Base-by-base conservation (phyloP, 2,113 vertebrate species). In the Chaetodon auriga region DNA sequence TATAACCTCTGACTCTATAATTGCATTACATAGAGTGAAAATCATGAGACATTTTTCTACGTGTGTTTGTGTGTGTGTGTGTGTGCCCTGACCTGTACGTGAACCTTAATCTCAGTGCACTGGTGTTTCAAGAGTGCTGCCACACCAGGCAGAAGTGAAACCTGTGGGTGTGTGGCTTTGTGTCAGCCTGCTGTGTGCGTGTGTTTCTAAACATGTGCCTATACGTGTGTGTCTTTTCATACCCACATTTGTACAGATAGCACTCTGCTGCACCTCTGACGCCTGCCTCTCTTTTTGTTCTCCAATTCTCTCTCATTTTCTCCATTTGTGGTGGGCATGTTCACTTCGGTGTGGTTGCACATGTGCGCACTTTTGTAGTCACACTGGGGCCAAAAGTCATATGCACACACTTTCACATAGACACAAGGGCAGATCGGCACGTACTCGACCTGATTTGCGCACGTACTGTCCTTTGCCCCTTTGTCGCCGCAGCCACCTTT, bases 141-240 rank as follows among this genome's bases (percentile, higher is more conserved):
- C 94, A 94, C 93, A 94, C 91, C 82, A 94, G 87, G 92, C 93
- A 95, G 95, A 96, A 95, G 92, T 95, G 95, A 96, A 95, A 96
- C 94, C 84, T 92, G 90, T 93, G 94, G 94, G 91, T 92, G 93
- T 94, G 93, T 76, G 93, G 89, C 76, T 93, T 93, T 90, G 63
- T 87, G 88, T 90, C 86, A 88, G 90, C 81, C 68, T 92, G 86
- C 77, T 92, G 88, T 94, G 87, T 90, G 89, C 90, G 89, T 91
- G 82, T 91, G 74, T 87, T 90, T 92, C 82, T 80, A 79, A 84
- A 65, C 83, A 70, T 84, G 89, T 87, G 81, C 75, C 48, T 76
- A 41, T 87, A 76, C 30, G 58, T 66, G 78, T 75, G 81, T 84
- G 78, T 90, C 70, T 86, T 70, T 87, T 85, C 87, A 80, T 92